Base-by-base conservation (phyloP, 2,113 vertebrate genomes). In the Rhinoderma darwinii region DNA sequence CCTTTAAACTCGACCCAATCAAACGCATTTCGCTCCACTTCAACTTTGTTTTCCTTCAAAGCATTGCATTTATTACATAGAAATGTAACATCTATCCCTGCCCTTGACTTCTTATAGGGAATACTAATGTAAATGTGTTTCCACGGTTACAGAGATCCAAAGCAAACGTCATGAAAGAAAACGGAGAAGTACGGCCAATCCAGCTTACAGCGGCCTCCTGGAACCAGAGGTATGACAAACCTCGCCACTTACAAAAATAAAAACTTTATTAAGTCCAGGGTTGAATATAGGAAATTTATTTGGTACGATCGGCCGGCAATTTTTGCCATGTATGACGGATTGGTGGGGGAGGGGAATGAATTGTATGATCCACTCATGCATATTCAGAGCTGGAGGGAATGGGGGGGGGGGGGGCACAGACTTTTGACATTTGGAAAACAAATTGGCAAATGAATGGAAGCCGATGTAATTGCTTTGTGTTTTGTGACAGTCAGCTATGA, bases 111-210 rank as follows among this genome's bases (percentile, higher is more conserved):
- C 32, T 7, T 61, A 82, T 90, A 83, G 80, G 83, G 91, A 89
- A 30, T 4, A 41, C 73, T 75, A 75, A 84, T 86, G 89, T 68
- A 63, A 63, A 30, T 88, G 89, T 88, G 77, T 92, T 90, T 88
- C 89, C 78, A 82, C 89, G 89, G 88, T 92, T 92, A 79, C 91
- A 97, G 98, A 99, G 90, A 96, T 99, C 91, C 98, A 99, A 94
- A 96, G 92, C 90, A 99, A 96, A 91, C 94, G 98, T 5, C 98
- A 99, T 87, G 98, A 99, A 93, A 96, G 98, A 88, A 99, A 99
- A 93, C 94, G 98, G 83, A 93, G 98, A 81, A 99, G 97, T 93
- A 99, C 98, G 1, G 98, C 98, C 30, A 99, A 98, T 89, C 98
- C 98, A 0, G 95, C 97, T 75, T 99, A 99, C 92, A 99, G 98